These are phyloP conservation scores for Syrista parreyssii DNA, from an alignment of 2,888 invertebrate genomes.

Conservation along the genomic window DNA sequence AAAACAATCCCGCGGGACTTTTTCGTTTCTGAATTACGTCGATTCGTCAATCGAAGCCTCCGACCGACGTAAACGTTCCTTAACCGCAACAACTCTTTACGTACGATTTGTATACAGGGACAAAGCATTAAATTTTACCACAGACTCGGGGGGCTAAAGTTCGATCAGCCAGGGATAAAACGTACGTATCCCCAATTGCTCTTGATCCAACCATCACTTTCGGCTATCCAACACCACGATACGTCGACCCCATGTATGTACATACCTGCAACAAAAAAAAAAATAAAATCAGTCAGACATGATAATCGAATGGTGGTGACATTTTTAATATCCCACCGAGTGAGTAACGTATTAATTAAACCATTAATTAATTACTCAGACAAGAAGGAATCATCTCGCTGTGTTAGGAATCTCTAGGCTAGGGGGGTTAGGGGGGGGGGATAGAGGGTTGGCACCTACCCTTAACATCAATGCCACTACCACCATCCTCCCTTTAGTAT, in stretches of 20 bases:
- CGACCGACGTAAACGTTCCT: too few relatives aligned
- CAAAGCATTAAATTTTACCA: neutral
- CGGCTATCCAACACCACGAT: neutral
- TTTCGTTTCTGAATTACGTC: neutral
- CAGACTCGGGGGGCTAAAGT: neutral
- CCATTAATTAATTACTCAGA: neutral
- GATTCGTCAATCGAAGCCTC: neutral
- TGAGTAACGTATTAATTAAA: neutral
- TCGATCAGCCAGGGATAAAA: neutral
- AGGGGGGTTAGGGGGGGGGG: too few relatives aligned
- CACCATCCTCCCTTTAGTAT: neutral
- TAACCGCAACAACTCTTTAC: too few relatives aligned
- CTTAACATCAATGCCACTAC: neutral
- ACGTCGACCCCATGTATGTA: neutral
- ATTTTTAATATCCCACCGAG: neutral
- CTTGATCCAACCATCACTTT: neutral
- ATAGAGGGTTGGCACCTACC: neutral
- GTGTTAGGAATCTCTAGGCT: neutral
- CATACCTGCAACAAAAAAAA: constrained; percentile 20
- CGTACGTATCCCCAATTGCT: neutral
- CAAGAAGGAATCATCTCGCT: neutral
- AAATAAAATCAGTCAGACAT: neutral
- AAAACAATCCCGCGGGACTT: neutral
- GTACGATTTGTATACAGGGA: too few relatives aligned
- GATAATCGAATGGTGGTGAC: neutral